A percentile compares a stretch with the other conserved stretches of the same genome.
These are phyloP conservation scores for Ryuthela nishihirai DNA, from an alignment of 2,888 invertebrate species.

Conservation along the genomic window DNA sequence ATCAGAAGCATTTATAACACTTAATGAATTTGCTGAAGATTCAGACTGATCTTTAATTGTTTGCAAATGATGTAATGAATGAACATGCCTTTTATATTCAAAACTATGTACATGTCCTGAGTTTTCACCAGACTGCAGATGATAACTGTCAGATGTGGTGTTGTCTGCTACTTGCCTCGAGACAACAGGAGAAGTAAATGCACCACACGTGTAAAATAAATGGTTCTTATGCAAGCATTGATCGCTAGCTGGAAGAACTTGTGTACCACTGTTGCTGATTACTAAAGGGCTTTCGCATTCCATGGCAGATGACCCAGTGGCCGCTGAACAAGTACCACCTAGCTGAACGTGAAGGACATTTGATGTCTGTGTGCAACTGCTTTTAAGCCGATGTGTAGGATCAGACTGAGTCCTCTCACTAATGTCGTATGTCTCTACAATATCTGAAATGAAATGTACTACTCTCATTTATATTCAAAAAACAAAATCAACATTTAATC, in stretches of 20 bases:
- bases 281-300: conserved; percentile 67
- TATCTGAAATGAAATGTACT: too few relatives aligned
- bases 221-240: conserved; percentile 34
- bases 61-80: conserved; percentile 14
- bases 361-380: conserved; percentile 43
- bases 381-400: conserved; percentile 50
- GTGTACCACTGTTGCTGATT: conserved; percentile 7
- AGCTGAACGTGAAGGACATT: conserved; percentile 13
- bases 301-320: conserved; percentile 58
- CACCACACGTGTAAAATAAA: conserved; percentile 23
- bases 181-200: conserved; percentile 26
- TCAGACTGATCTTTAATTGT: neutral
- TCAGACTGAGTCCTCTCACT: conserved; percentile 46
- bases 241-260: conserved; percentile 27
- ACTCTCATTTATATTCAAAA: too few relatives aligned
- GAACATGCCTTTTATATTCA: conserved; percentile 26
- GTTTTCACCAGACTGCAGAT: conserved; percentile 21
- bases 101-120: conserved; percentile 28
- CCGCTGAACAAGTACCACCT: conserved; percentile 6
- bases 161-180: conserved; percentile 14
- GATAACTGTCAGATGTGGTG: conserved; percentile 8
- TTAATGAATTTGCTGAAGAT: conserved; percentile 6
- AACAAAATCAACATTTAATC: too few relatives aligned
- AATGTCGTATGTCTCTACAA: conserved; percentile 29
- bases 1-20: conserved; percentile 6